Evolutionary conservation across 2,113 vertebrate species (phyloP).

Genomic region (Tupaia chinensis): DNA sequence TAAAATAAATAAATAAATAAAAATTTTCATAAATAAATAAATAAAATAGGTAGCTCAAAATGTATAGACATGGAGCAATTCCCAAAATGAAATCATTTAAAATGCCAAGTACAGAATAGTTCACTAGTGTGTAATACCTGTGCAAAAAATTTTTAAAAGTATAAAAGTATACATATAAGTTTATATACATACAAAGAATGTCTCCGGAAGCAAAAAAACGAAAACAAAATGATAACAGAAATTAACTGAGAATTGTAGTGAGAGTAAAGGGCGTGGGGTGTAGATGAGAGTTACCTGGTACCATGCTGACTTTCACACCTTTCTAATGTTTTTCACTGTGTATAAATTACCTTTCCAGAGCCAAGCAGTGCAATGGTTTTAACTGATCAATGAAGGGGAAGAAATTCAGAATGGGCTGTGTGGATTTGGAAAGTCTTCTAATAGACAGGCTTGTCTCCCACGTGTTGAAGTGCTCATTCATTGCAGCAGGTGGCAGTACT

Average conservation of each 20-base stretch:
- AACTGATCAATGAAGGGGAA: neutral
- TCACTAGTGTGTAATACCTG: neutral
- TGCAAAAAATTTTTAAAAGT: neutral
- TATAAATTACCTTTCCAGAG: neutral
- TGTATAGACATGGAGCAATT: neutral
- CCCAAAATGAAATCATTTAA: neutral
- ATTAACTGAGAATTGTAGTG: neutral
- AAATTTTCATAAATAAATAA: too few species aligned
- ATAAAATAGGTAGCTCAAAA: neutral
- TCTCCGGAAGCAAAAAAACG: neutral
- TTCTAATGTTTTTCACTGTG: neutral
- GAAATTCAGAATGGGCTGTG: neutral
- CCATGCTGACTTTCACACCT: neutral
- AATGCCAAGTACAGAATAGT: neutral
- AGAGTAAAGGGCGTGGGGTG: neutral
- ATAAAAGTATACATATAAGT: too few species aligned
- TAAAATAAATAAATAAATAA: too few species aligned
- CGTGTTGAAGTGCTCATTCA: neutral
- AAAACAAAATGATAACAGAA: neutral
- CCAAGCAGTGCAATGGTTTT: neutral
- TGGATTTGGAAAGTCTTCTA: neutral
- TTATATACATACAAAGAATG: neutral
- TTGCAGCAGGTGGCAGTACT: conserved; percentile 61
- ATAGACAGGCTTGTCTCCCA: neutral
- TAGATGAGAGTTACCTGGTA: neutral